Conservation (phyloP, 2,797 vertebrate species). For the Ibycter americanus region DNA sequence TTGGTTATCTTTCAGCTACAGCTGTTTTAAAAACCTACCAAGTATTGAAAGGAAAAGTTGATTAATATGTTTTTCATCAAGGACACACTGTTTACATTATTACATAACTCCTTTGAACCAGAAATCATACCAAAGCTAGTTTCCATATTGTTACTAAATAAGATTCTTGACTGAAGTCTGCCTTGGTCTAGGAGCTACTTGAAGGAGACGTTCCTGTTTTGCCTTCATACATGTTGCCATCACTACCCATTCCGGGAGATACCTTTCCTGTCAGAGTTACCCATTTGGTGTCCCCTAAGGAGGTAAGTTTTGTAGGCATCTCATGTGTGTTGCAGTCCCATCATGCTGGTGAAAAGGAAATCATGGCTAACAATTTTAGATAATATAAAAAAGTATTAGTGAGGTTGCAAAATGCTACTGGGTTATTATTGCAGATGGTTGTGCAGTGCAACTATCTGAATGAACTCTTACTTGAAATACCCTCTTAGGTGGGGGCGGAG, state of each 20-base stretch:
- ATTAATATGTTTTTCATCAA: not conserved
- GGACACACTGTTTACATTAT: not conserved
- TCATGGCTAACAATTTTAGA: not conserved
- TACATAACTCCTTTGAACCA: not conserved
- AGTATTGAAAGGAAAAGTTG: not conserved
- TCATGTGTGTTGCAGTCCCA: not conserved
- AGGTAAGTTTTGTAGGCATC: constrained; percentile 73
- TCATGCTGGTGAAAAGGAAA: not conserved
- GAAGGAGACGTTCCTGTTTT: constrained; percentile 46
- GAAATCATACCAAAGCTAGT: not conserved
- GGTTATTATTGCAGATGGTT: not conserved
- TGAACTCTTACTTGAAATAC: not conserved
- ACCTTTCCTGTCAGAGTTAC: constrained; percentile 82
- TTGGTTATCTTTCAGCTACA: not conserved
- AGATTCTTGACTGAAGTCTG: not conserved
- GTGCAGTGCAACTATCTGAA: not conserved
- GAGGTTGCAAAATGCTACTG: not conserved
- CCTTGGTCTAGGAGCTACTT: constrained; percentile 62
- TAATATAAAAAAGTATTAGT: not conserved
- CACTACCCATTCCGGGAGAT: constrained; percentile 77
- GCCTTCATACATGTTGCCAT: constrained; percentile 69
- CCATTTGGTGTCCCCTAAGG: constrained; percentile 88
- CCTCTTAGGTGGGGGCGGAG: not conserved
- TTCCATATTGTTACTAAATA: not conserved
- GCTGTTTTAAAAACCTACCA: not conserved